Conservation (phyloP, 2,888 invertebrate genomes). For the Willowsia nigromaculata region DNA sequence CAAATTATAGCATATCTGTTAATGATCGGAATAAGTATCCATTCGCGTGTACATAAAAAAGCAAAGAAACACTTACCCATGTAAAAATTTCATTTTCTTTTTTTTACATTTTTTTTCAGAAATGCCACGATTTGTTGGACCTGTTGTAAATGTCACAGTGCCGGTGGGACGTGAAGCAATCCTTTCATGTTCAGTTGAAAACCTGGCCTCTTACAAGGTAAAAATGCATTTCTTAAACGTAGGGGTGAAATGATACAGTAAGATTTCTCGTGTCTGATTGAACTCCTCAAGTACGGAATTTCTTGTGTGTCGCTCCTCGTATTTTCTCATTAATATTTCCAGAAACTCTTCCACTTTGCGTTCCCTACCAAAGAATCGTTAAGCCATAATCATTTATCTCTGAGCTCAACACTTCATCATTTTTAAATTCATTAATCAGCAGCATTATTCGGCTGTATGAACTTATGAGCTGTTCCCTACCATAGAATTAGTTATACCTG, state of each 20-base stretch:
- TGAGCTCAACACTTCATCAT: conserved; percentile 61
- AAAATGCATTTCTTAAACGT: conserved; percentile 72
- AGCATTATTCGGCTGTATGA: conserved; percentile 47
- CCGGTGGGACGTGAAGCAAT: conserved; percentile 92
- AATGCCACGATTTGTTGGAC: conserved; percentile 90
- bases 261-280: neutral
- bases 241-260: conserved; percentile 2
- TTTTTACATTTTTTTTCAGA: conserved; percentile 82
- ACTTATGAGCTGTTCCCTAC: conserved; percentile 33
- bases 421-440: conserved; percentile 68
- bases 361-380: conserved; percentile 23
- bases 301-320: neutral
- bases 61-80: neutral
- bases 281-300: neutral
- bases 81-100: neutral
- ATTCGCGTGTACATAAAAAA: conserved; percentile 13
- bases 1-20: conserved; percentile 34
- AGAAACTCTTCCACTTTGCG: neutral
- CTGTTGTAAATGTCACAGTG: conserved; percentile 90
- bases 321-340: neutral
- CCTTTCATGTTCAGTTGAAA: conserved; percentile 90
- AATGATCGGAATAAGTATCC: conserved; percentile 27
- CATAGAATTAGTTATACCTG: conserved; percentile 7
- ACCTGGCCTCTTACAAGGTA: conserved; percentile 91
- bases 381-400: conserved; percentile 65